A percentile compares a stretch with the other conserved stretches of the same genome.
phyloP scores from a whole-genome alignment of 2,113 vertebrate species.

The Sebastes schlegelii region DNA sequence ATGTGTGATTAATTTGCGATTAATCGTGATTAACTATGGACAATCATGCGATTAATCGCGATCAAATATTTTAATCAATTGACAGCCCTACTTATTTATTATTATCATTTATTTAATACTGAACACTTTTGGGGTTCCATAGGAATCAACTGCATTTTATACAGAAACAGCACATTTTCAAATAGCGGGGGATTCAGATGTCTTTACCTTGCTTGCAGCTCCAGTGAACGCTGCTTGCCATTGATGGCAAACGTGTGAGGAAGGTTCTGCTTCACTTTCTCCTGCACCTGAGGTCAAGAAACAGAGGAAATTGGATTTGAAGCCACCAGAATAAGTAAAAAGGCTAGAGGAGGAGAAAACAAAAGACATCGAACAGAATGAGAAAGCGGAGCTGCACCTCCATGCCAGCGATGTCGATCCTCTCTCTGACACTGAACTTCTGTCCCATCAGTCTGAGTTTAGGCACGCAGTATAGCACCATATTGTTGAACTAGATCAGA shows the following conservation, averaged over 20 bases:
- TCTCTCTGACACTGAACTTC: slow-evolving; percentile 97
- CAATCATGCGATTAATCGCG: too few species aligned
- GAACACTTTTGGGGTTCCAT: not conserved
- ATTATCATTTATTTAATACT: not conserved
- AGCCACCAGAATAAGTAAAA: not conserved
- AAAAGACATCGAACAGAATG: not conserved
- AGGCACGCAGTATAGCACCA: slow-evolving; percentile 97
- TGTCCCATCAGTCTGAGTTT: slow-evolving; percentile 96
- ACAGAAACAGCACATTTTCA: not conserved
- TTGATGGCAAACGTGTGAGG: slow-evolving; percentile 90
- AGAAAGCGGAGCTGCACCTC: slow-evolving; percentile 85
- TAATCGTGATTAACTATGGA: too few species aligned
- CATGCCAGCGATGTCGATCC: slow-evolving; percentile 95
- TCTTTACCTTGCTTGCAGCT: slow-evolving; percentile 92
- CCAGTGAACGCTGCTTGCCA: slow-evolving; percentile 92
- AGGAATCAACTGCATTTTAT: not conserved
- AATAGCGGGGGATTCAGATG: not conserved
- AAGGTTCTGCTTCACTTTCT: slow-evolving; percentile 89
- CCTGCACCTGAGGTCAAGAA: slow-evolving; percentile 88
- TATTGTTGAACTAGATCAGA: slow-evolving; percentile 92
- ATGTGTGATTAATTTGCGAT: too few species aligned
- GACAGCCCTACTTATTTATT: not conserved
- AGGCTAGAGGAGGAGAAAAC: not conserved
- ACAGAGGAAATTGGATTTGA: not conserved
- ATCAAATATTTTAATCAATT: too few species aligned